These are phyloP conservation scores for Echiichthys vipera DNA, from an alignment of 2,797 vertebrate genomes.

Conservation along the genomic window DNA sequence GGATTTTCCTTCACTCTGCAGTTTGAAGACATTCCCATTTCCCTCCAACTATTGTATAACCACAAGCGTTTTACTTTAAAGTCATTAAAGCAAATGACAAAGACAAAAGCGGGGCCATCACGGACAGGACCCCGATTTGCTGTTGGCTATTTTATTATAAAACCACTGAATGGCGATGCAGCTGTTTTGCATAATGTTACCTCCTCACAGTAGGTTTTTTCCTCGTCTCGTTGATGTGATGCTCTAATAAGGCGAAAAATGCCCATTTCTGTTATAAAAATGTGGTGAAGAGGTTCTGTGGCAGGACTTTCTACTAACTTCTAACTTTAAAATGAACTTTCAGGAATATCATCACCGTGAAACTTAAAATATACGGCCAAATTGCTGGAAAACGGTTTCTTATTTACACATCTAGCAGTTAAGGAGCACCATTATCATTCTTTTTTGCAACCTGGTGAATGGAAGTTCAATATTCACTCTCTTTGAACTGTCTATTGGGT, in stretches of 20 bases:
- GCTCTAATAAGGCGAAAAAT: neutral
- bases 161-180: neutral
- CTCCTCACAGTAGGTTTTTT: neutral
- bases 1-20: neutral
- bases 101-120: neutral
- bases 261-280: neutral
- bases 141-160: conserved; percentile 4
- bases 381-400: neutral
- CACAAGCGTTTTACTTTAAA: neutral
- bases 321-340: conserved; percentile 1
- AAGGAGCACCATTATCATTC: neutral
- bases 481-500: neutral
- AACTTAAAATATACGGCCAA: neutral
- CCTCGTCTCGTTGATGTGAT: neutral
- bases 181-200: neutral
- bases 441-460: neutral
- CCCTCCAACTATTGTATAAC: neutral
- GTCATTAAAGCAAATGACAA: conserved; percentile 1
- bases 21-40: neutral
- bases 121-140: neutral
- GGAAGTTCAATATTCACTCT: neutral
- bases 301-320: neutral
- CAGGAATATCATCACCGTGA: neutral
- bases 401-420: conserved; percentile 5
- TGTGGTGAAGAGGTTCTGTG: neutral